These are phyloP conservation scores for Rhinoderma darwinii DNA, from an alignment of 2,113 vertebrate genomes.

Conservation along the genomic window DNA sequence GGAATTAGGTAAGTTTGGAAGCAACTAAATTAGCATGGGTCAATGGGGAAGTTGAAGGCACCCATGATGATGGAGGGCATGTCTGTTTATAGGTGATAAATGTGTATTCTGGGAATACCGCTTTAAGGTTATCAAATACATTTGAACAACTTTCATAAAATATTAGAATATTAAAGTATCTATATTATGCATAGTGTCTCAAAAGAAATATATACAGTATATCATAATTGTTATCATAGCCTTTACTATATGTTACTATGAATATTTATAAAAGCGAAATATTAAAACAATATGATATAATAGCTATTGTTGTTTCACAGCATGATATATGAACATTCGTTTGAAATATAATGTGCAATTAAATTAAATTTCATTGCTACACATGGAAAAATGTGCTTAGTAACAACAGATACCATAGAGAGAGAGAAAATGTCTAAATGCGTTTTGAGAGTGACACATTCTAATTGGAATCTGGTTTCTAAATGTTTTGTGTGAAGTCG, in stretches of 20 bases:
- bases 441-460: slow-evolving; percentile 36
- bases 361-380: slow-evolving; percentile 31
- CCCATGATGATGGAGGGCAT: no score
- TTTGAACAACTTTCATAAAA: background rate
- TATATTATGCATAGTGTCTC: background rate
- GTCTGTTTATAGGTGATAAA: no score
- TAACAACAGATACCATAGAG: slow-evolving; percentile 8
- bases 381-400: background rate
- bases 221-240: background rate
- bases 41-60: no score
- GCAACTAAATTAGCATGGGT: no score
- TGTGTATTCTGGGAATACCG: no score
- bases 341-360: slow-evolving; percentile 19
- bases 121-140: no score
- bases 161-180: background rate
- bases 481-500: slow-evolving; percentile 23
- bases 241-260: background rate
- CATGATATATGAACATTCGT: slow-evolving; percentile 22
- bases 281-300: slow-evolving; percentile 9
- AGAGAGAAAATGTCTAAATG: background rate
- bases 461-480: slow-evolving; percentile 39
- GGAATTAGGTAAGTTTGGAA: no score
- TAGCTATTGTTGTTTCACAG: slow-evolving; percentile 30
- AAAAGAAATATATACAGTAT: background rate
- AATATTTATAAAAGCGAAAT: slow-evolving; percentile 23